Base-by-base conservation (phyloP, 2,888 invertebrate genomes). In the Thymelicus lineola region DNA sequence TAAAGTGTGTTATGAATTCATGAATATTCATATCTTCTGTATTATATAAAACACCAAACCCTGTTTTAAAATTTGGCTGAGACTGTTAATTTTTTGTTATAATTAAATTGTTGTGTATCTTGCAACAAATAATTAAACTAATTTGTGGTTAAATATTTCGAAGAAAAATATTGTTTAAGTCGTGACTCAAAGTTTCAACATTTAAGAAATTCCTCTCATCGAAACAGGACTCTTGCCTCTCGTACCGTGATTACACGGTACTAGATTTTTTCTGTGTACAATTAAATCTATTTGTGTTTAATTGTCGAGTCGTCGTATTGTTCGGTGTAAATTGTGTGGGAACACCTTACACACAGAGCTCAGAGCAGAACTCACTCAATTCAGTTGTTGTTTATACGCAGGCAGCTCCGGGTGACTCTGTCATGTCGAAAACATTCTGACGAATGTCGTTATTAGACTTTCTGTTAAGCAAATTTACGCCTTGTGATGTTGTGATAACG, bases 221-320 rank as follows among this genome's bases (percentile, higher is more conserved):
- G 48, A 48, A 69, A 42, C 62, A 63, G 68, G 63, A 69, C 45
- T 68, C 61, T 48, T 63, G 62, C 36, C 46, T 36, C 62, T 68
- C 55, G 67, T 55, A 15, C 36, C 46, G 36, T 69, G 62, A 50
- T 69, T 69, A 69, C 68, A 63, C 46, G 57, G 4, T 62, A 57
- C 62, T 62, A 57, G n/a, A 62, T 68, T 72, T 71, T 74, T 71
- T 63, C 68, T 66, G 71, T 69, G 53, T 53, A 58, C 65, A 71
- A 72, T 73, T 73, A 73, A 69, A 66, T 70, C 68, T 72, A 73
- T 70, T 70, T 64, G 70, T 65, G 68, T 73, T 71, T 71, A 72
- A 73, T 73, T 72, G 66, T 69, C 55, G 58, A 48, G 65, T 53
- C 46, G 67, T 42, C 36, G 72, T 71, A 74, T 74, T 74, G 74